Base-by-base conservation (phyloP, 2,797 vertebrate genomes). In the Sitta carolinensis region DNA sequence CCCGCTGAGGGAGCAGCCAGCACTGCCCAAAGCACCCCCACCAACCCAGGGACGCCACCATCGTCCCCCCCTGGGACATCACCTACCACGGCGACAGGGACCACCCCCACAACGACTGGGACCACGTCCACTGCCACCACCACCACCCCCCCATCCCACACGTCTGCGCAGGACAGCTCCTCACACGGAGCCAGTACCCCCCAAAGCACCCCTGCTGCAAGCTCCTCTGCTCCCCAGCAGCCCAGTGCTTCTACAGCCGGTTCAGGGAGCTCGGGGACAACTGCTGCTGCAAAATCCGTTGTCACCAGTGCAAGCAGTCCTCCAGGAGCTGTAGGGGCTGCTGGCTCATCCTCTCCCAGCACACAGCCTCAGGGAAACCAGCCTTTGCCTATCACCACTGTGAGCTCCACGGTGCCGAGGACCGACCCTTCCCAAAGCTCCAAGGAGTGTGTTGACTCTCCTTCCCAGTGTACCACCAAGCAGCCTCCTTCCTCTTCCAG, bases 11-110 rank as follows among this genome's bases (percentile, higher is more conserved):
- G 0, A 1, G 0, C 13, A 32, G 0, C 14, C 29, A 3, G 8
- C 8, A 0, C 18, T 15, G 4, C 5, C 62, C 27, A 16, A 42
- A 8, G 0, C 12, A 29, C 0, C 26, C 2, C 0, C 16, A 0
- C 15, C 20, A 1, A 0, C 2, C 1, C 0, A 0, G 16, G 3
- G 36, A 6, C 1, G 1, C 0, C 1, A 1, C 0, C 55, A 13
- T 0, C 9, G 2, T 1, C 36, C 11, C 0, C 4, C 25, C 0
- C 5, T 3, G 0, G 0, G 0, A 0, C 0, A 0, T 4, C 32
- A 23, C 0, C 16, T 2, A 0, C 8, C 4, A 0, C 8, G 3
- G 13, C 0, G 47, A 0, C 13, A 70, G 4, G 1, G 17, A 2
- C 1, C 36, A 16, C 2, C 11, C 1, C 13, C 11, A 2, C 8